Evolutionary conservation across 2,797 vertebrate genomes (phyloP).

Genomic region (Spinibarbus caldwelli): DNA sequence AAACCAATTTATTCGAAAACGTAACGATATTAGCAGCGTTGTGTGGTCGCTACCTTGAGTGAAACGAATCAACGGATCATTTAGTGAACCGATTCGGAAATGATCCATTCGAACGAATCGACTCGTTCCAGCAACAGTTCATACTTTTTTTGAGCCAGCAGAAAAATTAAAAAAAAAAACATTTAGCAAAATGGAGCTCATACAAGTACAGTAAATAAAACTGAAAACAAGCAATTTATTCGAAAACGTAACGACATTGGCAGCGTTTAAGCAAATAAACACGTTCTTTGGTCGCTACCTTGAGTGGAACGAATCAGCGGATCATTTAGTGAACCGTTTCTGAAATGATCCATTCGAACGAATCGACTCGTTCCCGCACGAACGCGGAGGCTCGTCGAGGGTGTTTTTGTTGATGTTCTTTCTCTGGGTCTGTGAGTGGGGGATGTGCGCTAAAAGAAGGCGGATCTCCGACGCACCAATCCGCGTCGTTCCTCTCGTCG

Average conservation of each 20-base stretch:
- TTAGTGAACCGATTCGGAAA: neutral
- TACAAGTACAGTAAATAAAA: neutral
- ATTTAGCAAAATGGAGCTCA: neutral
- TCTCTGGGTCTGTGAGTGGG: constrained; percentile 25
- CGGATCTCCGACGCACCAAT: constrained; percentile 83
- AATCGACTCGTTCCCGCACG: neutral
- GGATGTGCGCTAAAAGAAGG: constrained; percentile 68
- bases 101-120: neutral
- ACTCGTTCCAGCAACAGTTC: neutral
- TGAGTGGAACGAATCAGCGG: too few relatives aligned
- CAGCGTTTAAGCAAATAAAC: neutral
- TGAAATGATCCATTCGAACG: too few relatives aligned
- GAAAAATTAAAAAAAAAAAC: neutral
- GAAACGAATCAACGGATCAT: neutral
- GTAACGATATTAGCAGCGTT: too few relatives aligned
- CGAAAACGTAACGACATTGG: neutral
- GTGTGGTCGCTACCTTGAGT: neutral
- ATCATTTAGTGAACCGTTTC: neutral
- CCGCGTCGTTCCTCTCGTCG: constrained; percentile 59
- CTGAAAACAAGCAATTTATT: neutral
- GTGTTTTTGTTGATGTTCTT: constrained; percentile 41
- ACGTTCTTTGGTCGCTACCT: too few relatives aligned
- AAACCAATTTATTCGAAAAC: neutral
- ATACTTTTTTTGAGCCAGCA: neutral
- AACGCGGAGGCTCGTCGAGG: constrained; percentile 3